Evolutionary conservation across 2,113 vertebrate genomes (phyloP), one percentile per base, ranked within the genome.

Genomic region (Nannospalax galili): DNA sequence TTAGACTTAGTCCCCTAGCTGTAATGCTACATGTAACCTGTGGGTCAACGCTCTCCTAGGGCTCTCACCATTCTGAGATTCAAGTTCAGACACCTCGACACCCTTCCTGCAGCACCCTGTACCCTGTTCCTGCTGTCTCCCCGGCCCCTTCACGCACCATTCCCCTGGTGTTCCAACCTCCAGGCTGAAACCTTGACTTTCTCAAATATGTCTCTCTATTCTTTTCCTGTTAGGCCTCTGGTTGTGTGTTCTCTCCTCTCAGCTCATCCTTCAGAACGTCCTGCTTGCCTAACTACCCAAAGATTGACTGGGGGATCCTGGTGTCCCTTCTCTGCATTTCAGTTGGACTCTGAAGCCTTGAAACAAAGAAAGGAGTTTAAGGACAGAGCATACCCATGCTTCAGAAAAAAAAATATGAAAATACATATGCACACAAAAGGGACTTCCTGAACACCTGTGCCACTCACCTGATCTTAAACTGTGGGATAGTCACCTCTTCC

Each of bases 381-480:
- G 5, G 32, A 19, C 7, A 17, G 15, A 3, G 52, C 3, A 32
- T 28, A 24, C 24, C 56, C 7, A 6, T 30, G 32, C 56, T 56
- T 15, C 45, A 56, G 22, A 14, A 14, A 65, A n/a, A n/a, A n/a
- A n/a, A n/a, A n/a, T n/a, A n/a, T n/a, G 32, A 84, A 2, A 30
- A 4, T 11, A 28, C 1, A 16, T 11, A 10, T 4, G 3, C 8
- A 14, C 7, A 5, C 30, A 26, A 24, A 5, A 7, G 32, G 48
- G 32, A 14, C 15, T 88, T 94, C 26, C 40, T 12, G 42, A 30
- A 42, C 35, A 72, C 7, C 78, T 6, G 35, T 12, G 12, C 16
- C 45, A 40, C 42, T 72, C 56, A 40, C 24, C 70, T 77, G 56
- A 32, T 2, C 45, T 88, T 32, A 16, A 10, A 4, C 24, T 60